These are phyloP conservation scores for Crenuchus spilurus DNA, from an alignment of 2,797 vertebrate genomes.

Conservation along the genomic window DNA sequence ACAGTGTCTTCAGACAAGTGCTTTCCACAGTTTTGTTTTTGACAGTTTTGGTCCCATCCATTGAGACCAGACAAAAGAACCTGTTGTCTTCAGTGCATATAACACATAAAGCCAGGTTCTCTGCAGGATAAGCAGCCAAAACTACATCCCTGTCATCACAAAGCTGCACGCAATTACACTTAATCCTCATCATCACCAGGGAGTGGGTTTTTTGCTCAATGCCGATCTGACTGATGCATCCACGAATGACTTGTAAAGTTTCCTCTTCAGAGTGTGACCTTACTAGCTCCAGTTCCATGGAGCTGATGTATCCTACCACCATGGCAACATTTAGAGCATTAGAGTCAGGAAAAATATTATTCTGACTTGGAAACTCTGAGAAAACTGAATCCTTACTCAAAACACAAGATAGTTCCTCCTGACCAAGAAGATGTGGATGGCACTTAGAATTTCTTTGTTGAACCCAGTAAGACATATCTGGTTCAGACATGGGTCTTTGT, in stretches of 20 bases:
- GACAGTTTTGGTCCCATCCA: conserved; percentile 77
- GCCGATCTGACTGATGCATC: conserved; percentile 87
- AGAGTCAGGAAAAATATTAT: conserved; percentile 81
- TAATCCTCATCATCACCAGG: conserved; percentile 91
- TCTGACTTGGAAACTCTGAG: conserved; percentile 68
- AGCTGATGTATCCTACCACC: conserved; percentile 94
- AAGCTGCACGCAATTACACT: conserved; percentile 91
- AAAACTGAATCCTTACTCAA: conserved; percentile 78
- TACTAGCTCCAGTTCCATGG: conserved; percentile 88
- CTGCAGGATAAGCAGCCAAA: conserved; percentile 89
- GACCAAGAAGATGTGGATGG: conserved; percentile 60
- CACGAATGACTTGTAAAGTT: conserved; percentile 87
- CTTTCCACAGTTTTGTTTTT: conserved; percentile 74
- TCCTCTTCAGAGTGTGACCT: conserved; percentile 82
- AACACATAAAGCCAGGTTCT: conserved; percentile 92
- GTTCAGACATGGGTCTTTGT: conserved; percentile 85
- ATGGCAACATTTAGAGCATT: conserved; percentile 88
- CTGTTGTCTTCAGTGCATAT: conserved; percentile 92
- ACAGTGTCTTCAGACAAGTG: conserved; percentile 84
- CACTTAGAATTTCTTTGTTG: conserved; percentile 65
- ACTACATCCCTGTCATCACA: conserved; percentile 85
- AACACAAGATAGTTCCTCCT: conserved; percentile 67
- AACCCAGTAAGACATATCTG: conserved; percentile 80
- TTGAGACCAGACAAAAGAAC: conserved; percentile 93
- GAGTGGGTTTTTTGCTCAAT: conserved; percentile 93